phyloP scores from a whole-genome alignment of 2,797 vertebrate genomes.

The Anniella stebbinsi region DNA sequence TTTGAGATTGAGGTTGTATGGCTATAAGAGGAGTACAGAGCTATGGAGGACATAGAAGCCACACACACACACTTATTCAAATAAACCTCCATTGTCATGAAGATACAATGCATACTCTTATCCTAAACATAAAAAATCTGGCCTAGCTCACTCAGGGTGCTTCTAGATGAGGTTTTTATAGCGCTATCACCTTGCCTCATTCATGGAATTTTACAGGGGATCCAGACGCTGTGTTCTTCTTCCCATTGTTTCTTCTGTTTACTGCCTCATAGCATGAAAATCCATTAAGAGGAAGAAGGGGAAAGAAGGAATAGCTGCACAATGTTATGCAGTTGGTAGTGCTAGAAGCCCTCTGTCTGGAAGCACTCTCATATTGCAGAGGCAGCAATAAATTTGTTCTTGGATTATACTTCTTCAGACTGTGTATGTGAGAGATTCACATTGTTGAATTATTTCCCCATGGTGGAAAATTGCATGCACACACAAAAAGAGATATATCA shows the following conservation, averaged over 20 bases:
- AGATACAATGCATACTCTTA: neutral
- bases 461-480: neutral
- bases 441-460: neutral
- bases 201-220: too few relatives aligned
- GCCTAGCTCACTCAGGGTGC: neutral
- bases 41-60: neutral
- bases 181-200: too few relatives aligned
- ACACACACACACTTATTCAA: neutral
- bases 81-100: neutral
- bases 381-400: neutral
- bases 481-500: neutral
- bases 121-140: neutral
- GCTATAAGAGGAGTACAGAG: neutral
- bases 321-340: too few relatives aligned
- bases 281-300: too few relatives aligned
- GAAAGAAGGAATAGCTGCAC: too few relatives aligned
- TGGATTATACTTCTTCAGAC: neutral
- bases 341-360: too few relatives aligned
- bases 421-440: neutral
- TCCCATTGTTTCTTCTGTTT: too few relatives aligned
- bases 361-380: neutral
- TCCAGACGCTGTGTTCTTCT: too few relatives aligned
- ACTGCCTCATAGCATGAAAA: too few relatives aligned
- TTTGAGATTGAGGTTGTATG: neutral
- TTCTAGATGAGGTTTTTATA: too few relatives aligned